A percentile compares a stretch with the other conserved stretches of the same genome.
Conservation (phyloP, 2,113 vertebrate genomes). For the Corythornis cristatus region DNA sequence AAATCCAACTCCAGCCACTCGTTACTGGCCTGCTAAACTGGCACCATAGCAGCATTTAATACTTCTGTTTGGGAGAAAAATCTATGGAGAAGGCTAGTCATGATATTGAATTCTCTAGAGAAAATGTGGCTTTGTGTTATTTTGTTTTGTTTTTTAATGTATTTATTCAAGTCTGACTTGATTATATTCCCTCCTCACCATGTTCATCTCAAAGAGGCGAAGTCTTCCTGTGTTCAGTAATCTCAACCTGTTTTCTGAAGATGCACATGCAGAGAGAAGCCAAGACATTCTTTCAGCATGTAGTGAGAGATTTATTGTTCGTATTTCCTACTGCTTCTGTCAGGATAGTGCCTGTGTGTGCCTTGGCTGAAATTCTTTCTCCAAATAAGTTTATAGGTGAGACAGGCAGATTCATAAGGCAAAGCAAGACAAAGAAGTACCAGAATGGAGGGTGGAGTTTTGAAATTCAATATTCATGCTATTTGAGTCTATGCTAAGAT, state of each 20-base stretch:
- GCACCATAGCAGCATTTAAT: neutral
- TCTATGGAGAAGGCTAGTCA: neutral
- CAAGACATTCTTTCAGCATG: neutral
- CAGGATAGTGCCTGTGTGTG: neutral
- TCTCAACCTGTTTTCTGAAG: constrained; percentile 23
- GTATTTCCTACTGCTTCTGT: constrained; percentile 6
- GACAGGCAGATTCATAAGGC: neutral
- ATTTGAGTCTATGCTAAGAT: neutral
- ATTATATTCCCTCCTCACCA: neutral
- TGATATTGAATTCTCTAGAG: neutral
- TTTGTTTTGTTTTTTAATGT: neutral
- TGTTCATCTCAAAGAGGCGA: neutral
- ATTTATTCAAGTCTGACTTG: neutral
- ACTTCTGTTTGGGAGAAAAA: neutral
- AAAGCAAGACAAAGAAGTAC: neutral
- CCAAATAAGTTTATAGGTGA: neutral
- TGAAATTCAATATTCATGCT: neutral
- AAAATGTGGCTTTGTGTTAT: neutral
- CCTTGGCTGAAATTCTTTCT: neutral
- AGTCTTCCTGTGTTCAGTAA: neutral
- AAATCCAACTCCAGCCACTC: neutral
- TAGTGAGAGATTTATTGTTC: neutral
- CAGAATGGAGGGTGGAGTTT: neutral
- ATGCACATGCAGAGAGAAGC: neutral
- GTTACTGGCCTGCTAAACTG: neutral